A percentile compares a stretch with the other conserved stretches of the same genome.
These are phyloP conservation scores for Cyclina sinensis DNA, from an alignment of 1,140 invertebrate genomes.

Conservation along the genomic window DNA sequence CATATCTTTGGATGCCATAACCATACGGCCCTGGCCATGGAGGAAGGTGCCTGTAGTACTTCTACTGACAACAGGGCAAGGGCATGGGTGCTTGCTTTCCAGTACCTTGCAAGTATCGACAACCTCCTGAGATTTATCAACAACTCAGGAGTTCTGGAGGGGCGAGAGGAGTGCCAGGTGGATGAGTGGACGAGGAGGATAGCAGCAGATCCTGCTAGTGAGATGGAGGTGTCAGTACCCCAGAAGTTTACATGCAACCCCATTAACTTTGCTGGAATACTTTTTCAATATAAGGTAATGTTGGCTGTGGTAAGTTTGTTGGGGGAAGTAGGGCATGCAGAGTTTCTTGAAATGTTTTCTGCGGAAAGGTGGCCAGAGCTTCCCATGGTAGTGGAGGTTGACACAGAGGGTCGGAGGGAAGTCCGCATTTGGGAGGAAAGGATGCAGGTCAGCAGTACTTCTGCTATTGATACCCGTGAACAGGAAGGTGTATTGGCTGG, in stretches of 20 bases:
- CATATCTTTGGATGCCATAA: not conserved
- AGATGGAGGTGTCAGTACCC: not conserved
- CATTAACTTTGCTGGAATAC: not conserved
- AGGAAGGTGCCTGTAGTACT: no score
- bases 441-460: not conserved
- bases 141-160: no score
- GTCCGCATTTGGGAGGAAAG: not conserved
- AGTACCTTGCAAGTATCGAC: not conserved
- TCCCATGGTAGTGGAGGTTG: not conserved
- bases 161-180: not conserved
- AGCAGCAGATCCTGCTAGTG: no score
- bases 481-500: no score
- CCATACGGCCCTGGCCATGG: no score
- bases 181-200: not conserved
- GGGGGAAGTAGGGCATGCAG: not conserved
- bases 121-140: no score
- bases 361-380: not conserved
- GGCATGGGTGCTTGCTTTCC: not conserved
- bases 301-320: not conserved
- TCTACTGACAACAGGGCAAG: not conserved
- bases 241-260: not conserved
- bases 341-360: not conserved
- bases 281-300: not conserved
- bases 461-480: no score
- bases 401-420: not conserved